Conservation (phyloP, 2,113 vertebrate species). For the Centropristis striata region DNA sequence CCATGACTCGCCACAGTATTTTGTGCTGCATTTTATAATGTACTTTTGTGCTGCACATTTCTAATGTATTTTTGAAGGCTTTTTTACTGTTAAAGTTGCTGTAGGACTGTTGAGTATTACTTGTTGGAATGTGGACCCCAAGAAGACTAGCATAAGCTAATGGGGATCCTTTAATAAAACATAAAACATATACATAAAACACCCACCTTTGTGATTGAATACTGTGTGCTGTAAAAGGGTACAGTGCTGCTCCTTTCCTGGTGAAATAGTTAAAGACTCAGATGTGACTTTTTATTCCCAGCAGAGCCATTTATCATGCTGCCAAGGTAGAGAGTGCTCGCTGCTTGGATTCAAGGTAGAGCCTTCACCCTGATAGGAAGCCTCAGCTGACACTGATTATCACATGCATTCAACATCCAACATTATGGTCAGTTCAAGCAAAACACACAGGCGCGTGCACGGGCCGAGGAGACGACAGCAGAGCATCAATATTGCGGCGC, state of each 20-base stretch:
- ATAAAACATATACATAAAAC: too few relatives aligned
- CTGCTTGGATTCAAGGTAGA: constrained; percentile 41
- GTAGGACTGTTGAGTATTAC: too few relatives aligned
- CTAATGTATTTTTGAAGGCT: too few relatives aligned
- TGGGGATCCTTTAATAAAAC: too few relatives aligned
- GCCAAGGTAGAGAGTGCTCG: constrained; percentile 42
- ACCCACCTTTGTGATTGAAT: neutral
- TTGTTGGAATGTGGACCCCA: too few relatives aligned
- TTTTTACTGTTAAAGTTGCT: too few relatives aligned
- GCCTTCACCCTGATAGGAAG: constrained; percentile 45
- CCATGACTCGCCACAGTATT: too few relatives aligned
- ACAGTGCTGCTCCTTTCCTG: neutral
- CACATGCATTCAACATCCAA: constrained; percentile 13
- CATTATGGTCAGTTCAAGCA: neutral
- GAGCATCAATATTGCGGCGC: constrained; percentile 39
- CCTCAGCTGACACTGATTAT: constrained; percentile 55
- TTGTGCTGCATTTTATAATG: too few relatives aligned
- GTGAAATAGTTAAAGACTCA: constrained; percentile 55
- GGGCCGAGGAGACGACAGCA: neutral
- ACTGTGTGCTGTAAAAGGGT: neutral
- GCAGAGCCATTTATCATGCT: constrained; percentile 67
- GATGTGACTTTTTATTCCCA: constrained; percentile 62
- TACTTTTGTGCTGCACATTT: too few relatives aligned
- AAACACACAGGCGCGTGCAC: too few relatives aligned
- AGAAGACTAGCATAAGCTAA: too few relatives aligned